These are phyloP conservation scores for Pterois miles DNA, from an alignment of 2,797 vertebrate species.

Conservation along the genomic window DNA sequence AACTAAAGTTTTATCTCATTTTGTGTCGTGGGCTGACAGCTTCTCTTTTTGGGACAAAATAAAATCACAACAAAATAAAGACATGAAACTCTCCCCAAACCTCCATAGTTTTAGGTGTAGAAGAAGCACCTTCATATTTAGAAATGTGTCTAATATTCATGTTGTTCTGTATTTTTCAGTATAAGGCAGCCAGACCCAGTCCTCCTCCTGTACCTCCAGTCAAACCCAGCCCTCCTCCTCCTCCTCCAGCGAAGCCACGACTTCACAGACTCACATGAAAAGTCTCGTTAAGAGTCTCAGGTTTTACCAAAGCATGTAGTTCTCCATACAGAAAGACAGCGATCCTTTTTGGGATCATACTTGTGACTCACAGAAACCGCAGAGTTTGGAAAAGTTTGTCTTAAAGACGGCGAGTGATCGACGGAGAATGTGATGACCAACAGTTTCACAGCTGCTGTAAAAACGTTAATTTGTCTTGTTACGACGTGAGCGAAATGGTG, in stretches of 20 bases:
- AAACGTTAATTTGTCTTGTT: background rate
- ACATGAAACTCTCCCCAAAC: too few species aligned
- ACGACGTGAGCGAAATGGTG: background rate
- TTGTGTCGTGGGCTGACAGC: too few species aligned
- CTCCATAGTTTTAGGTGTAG: background rate
- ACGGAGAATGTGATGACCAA: slow-evolving; percentile 22
- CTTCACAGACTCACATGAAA: slow-evolving; percentile 40
- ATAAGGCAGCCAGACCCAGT: slow-evolving; percentile 19
- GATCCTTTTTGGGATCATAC: background rate
- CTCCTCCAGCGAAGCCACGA: slow-evolving; percentile 45
- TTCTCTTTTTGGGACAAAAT: too few species aligned
- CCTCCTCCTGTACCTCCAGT: slow-evolving; percentile 56
- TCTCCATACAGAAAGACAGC: background rate
- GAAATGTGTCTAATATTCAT: background rate
- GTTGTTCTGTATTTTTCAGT: slow-evolving; percentile 28
- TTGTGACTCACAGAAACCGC: slow-evolving; percentile 7
- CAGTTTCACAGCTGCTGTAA: slow-evolving; percentile 26
- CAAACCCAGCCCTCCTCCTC: slow-evolving; percentile 54
- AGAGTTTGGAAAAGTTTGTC: slow-evolving; percentile 4
- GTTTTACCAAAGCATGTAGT: background rate
- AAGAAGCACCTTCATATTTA: background rate
- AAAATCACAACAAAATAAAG: too few species aligned
- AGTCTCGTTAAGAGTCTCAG: background rate
- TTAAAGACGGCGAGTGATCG: slow-evolving; percentile 1
- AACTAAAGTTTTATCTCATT: too few species aligned